Conservation (phyloP, 2,888 invertebrate genomes). For the Tetramorium bicarinatum region DNA sequence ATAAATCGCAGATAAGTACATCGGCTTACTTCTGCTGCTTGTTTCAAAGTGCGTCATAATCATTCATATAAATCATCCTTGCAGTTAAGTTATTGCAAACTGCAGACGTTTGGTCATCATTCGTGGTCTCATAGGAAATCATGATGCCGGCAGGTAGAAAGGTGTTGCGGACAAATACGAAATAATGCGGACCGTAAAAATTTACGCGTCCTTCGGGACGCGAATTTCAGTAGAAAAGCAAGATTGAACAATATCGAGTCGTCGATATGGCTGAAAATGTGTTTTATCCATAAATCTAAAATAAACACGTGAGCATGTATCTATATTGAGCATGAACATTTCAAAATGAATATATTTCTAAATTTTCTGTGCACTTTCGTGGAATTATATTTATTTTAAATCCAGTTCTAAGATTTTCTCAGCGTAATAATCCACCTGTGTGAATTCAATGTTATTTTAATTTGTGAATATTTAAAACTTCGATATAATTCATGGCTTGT, state of each 20-base stretch:
- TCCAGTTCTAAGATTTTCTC: background rate
- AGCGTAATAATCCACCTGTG: background rate
- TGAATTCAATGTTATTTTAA: background rate
- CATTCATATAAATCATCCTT: slow-evolving; percentile 34
- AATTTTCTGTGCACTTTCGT: background rate
- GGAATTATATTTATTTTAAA: background rate
- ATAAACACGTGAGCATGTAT: background rate
- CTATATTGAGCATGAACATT: background rate
- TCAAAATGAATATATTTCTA: background rate
- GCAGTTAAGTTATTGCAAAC: slow-evolving; percentile 35
- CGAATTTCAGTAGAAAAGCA: slow-evolving; percentile 37
- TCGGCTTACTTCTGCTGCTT: background rate
- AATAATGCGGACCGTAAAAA: slow-evolving; percentile 34
- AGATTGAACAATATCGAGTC: slow-evolving; percentile 29
- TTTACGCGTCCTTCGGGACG: slow-evolving; percentile 31
- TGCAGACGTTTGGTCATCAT: slow-evolving; percentile 29
- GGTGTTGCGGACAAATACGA: slow-evolving; percentile 23
- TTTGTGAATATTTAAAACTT: background rate
- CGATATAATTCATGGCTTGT: background rate
- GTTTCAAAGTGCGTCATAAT: slow-evolving; percentile 15
- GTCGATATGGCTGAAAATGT: slow-evolving; percentile 2
- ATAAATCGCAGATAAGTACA: background rate
- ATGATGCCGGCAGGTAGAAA: slow-evolving; percentile 4
- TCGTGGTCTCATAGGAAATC: slow-evolving; percentile 43
- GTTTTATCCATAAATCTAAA: slow-evolving; percentile 10